A percentile compares a stretch with the other conserved stretches of the same genome.
Conservation (phyloP, 2,113 vertebrate species). For the Centropus unirufus region DNA sequence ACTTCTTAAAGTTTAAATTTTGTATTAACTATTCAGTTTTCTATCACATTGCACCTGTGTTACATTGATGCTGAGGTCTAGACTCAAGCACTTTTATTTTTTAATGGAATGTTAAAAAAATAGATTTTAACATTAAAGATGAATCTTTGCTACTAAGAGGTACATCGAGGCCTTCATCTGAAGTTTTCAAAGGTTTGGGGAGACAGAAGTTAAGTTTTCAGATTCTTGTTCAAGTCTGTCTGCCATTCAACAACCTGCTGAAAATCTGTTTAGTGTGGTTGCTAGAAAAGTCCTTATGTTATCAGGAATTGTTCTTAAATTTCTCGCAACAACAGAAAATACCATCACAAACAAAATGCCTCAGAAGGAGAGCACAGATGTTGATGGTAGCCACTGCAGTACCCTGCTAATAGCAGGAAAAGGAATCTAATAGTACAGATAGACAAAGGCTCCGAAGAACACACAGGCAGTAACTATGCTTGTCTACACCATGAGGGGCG, state of each 20-base stretch:
- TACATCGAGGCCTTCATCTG: neutral
- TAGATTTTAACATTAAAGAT: neutral
- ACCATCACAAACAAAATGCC: neutral
- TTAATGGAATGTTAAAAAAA: rapidly evolving
- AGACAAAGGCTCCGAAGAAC: neutral
- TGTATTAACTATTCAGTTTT: neutral
- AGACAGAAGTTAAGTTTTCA: neutral
- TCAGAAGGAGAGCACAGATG: neutral
- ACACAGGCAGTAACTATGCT: neutral
- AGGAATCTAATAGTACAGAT: neutral
- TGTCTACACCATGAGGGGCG: neutral
- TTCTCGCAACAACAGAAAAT: neutral
- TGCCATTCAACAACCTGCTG: neutral
- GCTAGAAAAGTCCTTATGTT: neutral
- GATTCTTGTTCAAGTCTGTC: neutral
- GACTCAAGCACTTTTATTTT: neutral
- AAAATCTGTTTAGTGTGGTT: neutral
- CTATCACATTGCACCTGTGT: neutral
- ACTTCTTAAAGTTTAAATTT: neutral
- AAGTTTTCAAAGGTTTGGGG: neutral
- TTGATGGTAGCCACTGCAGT: neutral
- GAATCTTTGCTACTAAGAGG: neutral
- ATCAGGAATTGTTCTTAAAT: neutral
- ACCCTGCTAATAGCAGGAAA: neutral
- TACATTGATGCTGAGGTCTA: neutral